Percentiles rank a stretch among this genome's conserved stretches.
These are phyloP conservation scores for Mellilla xanthometata DNA, from an alignment of 2,888 invertebrate genomes.

Conservation along the genomic window DNA sequence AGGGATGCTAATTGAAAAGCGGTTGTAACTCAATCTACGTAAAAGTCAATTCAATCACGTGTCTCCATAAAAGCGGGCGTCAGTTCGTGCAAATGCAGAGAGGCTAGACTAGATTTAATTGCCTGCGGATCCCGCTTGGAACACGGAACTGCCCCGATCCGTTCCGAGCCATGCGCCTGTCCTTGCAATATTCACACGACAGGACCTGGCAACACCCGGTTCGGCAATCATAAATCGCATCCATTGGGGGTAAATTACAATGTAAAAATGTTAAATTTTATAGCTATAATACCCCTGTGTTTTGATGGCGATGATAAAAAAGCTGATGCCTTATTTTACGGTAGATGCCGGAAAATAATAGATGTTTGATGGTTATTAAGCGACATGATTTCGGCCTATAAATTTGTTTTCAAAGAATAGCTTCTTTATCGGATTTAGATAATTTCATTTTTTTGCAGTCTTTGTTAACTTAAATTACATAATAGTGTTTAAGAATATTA, in stretches of 20 bases:
- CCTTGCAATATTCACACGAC: constrained; percentile 44
- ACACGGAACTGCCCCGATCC: constrained; percentile 25
- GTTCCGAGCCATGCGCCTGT: constrained; percentile 19
- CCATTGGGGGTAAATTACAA: constrained; percentile 45
- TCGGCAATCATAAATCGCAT: constrained; percentile 50
- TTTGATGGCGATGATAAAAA: constrained; percentile 33
- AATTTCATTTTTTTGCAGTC: constrained; percentile 1
- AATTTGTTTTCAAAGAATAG: constrained; percentile 9
- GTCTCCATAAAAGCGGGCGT: constrained; percentile 8
- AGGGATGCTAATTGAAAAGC: not conserved
- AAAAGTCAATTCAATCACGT: constrained; percentile 5
- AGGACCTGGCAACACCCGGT: constrained; percentile 38
- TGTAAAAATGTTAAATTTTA: constrained; percentile 42
- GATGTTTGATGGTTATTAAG: constrained; percentile 30
- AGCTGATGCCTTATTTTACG: constrained; percentile 33
- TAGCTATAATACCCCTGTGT: constrained; percentile 31
- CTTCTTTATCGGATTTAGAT: constrained; percentile 7
- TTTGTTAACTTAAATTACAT: too few species aligned
- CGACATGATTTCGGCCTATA: constrained; percentile 20
- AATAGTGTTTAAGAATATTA: too few species aligned
- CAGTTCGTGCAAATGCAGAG: constrained; percentile 20
- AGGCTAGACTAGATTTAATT: constrained; percentile 38
- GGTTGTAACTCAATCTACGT: not conserved
- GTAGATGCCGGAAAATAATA: constrained; percentile 30
- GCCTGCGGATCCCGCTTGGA: constrained; percentile 41